phyloP scores from a whole-genome alignment of 2,797 vertebrate genomes.

The Pelobates cultripes region DNA sequence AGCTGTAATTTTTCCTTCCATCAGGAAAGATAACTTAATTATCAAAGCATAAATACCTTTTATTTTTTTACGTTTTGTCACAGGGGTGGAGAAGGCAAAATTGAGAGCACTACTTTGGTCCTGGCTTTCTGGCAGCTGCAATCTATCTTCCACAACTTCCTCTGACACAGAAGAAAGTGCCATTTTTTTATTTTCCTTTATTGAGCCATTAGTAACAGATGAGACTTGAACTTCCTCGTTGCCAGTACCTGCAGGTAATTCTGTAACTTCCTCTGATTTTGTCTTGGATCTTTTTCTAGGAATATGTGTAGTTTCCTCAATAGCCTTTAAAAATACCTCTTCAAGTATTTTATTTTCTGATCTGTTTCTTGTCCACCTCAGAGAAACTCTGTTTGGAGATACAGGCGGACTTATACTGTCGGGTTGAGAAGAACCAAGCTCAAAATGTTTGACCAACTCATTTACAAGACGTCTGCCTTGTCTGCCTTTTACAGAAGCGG shows the following conservation, averaged over 20 bases:
- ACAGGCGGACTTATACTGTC: constrained; percentile 55
- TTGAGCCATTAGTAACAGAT: not conserved
- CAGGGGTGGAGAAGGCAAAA: constrained; percentile 79
- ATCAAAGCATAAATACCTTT: constrained; percentile 65
- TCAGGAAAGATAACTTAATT: too few relatives aligned
- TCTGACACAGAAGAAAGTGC: not conserved
- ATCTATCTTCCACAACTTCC: constrained; percentile 49
- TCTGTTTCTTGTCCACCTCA: constrained; percentile 55
- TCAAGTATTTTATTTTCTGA: constrained; percentile 38
- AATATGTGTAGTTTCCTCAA: constrained; percentile 41
- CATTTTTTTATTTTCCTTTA: constrained; percentile 60
- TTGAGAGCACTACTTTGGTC: constrained; percentile 62
- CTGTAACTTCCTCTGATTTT: constrained; percentile 7
- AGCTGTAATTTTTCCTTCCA: too few relatives aligned
- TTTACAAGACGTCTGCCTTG: constrained; percentile 31
- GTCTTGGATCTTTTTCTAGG: constrained; percentile 59
- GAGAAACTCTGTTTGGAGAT: constrained; percentile 65
- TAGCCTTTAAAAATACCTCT: constrained; percentile 30
- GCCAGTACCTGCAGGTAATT: constrained; percentile 27
- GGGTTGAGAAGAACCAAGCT: constrained; percentile 31
- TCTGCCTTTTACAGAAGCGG: constrained; percentile 29
- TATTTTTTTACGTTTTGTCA: constrained; percentile 64
- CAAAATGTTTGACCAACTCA: constrained; percentile 50
- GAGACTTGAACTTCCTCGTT: constrained; percentile 20
- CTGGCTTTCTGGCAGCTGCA: constrained; percentile 29